Evolutionary conservation across 2,888 invertebrate genomes (phyloP).

Genomic region (Pseudeuparius sepicola): DNA sequence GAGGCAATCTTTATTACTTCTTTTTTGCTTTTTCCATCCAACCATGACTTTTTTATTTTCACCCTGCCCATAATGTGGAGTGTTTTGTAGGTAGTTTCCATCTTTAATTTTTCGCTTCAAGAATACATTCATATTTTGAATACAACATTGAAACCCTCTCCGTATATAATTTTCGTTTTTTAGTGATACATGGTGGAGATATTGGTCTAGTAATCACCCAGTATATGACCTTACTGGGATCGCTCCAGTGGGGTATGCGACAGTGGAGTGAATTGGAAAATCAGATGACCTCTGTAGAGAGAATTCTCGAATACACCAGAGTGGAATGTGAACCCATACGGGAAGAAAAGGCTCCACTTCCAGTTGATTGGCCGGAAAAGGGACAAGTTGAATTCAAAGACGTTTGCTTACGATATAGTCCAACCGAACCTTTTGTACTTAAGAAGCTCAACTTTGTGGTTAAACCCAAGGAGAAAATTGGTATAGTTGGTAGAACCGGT

Average conservation of each 20-base stretch:
- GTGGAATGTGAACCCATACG: constrained; percentile 31
- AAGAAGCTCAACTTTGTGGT: constrained; percentile 59
- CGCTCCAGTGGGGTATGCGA: constrained; percentile 54
- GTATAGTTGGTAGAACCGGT: constrained; percentile 75
- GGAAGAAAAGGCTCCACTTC: constrained; percentile 37
- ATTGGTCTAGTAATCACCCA: constrained; percentile 75
- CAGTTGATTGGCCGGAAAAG: constrained; percentile 59
- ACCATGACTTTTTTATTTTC: too few species aligned
- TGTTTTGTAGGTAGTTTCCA: too few species aligned
- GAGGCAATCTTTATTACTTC: too few species aligned
- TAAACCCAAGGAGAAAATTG: constrained; percentile 62
- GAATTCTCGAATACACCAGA: constrained; percentile 31
- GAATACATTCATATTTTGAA: too few species aligned
- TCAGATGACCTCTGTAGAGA: constrained; percentile 38
- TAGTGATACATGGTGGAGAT: constrained; percentile 55
- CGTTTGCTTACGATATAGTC: constrained; percentile 62
- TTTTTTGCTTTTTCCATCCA: too few species aligned
- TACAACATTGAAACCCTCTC: too few species aligned
- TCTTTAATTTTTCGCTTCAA: too few species aligned
- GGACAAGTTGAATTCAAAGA: constrained; percentile 60
- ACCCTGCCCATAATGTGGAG: too few species aligned
- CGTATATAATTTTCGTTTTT: too few species aligned
- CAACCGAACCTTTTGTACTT: constrained; percentile 62
- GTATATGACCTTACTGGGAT: constrained; percentile 58
- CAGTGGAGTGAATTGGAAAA: constrained; percentile 78